These are phyloP conservation scores for Trematomus bernacchii DNA, from an alignment of 2,797 vertebrate genomes.

Conservation along the genomic window DNA sequence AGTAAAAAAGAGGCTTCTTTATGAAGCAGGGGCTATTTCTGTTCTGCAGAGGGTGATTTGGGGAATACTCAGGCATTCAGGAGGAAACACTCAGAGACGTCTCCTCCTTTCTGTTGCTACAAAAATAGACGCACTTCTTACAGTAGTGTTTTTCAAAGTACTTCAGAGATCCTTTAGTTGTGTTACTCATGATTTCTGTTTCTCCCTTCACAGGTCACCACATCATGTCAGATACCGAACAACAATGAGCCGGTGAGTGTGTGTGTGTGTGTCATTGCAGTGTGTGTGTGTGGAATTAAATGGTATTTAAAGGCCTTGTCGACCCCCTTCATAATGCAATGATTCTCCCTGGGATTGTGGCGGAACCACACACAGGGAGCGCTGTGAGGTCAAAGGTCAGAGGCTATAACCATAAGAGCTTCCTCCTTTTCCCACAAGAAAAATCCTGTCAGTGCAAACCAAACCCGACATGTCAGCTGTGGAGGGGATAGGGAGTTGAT, in stretches of 20 bases:
- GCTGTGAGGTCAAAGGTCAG: conserved; percentile 48
- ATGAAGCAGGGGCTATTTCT: conserved; percentile 50
- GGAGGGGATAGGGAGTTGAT: neutral
- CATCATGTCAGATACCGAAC: conserved; percentile 75
- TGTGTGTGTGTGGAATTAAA: neutral
- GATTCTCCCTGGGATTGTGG: conserved; percentile 46
- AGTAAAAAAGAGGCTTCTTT: conserved; percentile 4
- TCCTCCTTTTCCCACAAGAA: conserved; percentile 20
- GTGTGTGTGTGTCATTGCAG: neutral
- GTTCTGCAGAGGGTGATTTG: conserved; percentile 26
- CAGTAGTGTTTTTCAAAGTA: neutral
- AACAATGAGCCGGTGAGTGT: conserved; percentile 80
- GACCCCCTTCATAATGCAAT: conserved; percentile 11
- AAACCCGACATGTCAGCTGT: neutral
- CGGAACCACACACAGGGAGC: conserved; percentile 13
- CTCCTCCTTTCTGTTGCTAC: conserved; percentile 17
- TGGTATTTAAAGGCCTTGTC: conserved; percentile 7
- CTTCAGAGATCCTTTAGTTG: neutral
- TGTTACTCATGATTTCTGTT: conserved; percentile 17
- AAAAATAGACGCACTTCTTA: conserved; percentile 16
- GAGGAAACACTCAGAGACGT: conserved; percentile 35
- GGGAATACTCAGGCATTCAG: conserved; percentile 51
- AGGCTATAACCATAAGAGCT: conserved; percentile 30
- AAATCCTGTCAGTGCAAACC: neutral
- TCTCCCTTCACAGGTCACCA: conserved; percentile 71